phyloP scores from a whole-genome alignment of 2,888 invertebrate species.

The Coelogynopora nodosa region DNA sequence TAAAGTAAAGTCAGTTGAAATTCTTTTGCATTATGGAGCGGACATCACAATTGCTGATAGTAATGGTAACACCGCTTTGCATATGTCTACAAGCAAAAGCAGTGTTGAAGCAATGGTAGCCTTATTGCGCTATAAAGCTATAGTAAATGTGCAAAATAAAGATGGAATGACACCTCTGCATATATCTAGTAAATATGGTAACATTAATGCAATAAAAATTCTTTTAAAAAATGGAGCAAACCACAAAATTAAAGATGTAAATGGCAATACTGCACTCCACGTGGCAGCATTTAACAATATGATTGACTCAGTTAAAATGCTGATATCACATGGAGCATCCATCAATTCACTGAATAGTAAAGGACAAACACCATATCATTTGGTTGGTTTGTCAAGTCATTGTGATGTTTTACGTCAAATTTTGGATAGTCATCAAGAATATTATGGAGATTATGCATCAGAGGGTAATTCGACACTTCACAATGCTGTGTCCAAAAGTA shows the following conservation, averaged over 20 bases:
- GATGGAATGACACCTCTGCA: not conserved
- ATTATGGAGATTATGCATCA: too few relatives aligned
- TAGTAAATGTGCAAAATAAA: not conserved
- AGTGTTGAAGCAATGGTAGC: too few relatives aligned
- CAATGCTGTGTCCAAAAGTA: not conserved
- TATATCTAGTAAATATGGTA: not conserved
- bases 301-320: not conserved
- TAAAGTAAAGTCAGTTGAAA: not conserved
- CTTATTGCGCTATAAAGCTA: too few relatives aligned
- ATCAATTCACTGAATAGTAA: not conserved
- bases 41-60: not conserved
- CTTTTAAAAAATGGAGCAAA: not conserved
- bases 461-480: not conserved
- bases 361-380: not conserved
- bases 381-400: not conserved
- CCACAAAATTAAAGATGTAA: not conserved
- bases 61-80: not conserved
- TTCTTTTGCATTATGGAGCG: not conserved
- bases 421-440: too few relatives aligned
- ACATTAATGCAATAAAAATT: not conserved
- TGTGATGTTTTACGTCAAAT: too few relatives aligned
- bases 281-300: not conserved
- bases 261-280: not conserved
- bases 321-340: not conserved
- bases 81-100: too few relatives aligned